A percentile compares a stretch with the other conserved stretches of the same genome.
These are phyloP conservation scores for Percopsis transmontana DNA, from an alignment of 2,113 vertebrate species.

Conservation along the genomic window DNA sequence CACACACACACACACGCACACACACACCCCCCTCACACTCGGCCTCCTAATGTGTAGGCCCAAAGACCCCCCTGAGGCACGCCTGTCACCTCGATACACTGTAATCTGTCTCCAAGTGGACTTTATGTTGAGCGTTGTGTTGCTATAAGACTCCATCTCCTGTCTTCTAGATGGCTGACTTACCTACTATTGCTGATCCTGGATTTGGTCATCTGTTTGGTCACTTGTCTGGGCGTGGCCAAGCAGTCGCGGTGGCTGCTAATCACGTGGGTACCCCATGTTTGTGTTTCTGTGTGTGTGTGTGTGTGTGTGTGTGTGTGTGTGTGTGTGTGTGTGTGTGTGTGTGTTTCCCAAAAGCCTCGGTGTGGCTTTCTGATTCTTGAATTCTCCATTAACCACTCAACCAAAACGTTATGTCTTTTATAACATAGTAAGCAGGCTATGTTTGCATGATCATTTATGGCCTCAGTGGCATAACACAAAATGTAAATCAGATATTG, in stretches of 20 bases:
- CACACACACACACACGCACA: conserved; percentile 39
- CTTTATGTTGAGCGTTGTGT: not conserved
- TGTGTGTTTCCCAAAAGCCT: not conserved
- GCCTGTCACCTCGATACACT: not conserved
- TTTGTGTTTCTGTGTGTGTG: conserved; percentile 12
- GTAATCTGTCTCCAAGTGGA: conserved; percentile 11
- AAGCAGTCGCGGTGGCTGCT: conserved; percentile 88
- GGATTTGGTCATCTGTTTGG: conserved; percentile 89
- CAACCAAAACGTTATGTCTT: not conserved
- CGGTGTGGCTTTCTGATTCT: not conserved
- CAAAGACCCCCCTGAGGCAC: conserved; percentile 15
- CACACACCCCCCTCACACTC: not conserved
- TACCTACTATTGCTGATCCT: conserved; percentile 92
- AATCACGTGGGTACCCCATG: conserved; percentile 80
- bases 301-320: conserved; percentile 2
- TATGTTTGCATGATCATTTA: not conserved
- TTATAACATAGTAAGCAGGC: not conserved
- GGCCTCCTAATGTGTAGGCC: no score
- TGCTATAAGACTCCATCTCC: not conserved
- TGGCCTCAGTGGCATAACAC: conserved; percentile 1
- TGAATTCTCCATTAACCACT: not conserved
- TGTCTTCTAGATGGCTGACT: conserved; percentile 86
- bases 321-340: not conserved
- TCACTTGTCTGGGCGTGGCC: conserved; percentile 88
- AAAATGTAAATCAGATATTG: no score